Evolutionary conservation across 2,797 vertebrate genomes (phyloP), one percentile per base, ranked within the genome.

Genomic region (Epinephelus awoara): DNA sequence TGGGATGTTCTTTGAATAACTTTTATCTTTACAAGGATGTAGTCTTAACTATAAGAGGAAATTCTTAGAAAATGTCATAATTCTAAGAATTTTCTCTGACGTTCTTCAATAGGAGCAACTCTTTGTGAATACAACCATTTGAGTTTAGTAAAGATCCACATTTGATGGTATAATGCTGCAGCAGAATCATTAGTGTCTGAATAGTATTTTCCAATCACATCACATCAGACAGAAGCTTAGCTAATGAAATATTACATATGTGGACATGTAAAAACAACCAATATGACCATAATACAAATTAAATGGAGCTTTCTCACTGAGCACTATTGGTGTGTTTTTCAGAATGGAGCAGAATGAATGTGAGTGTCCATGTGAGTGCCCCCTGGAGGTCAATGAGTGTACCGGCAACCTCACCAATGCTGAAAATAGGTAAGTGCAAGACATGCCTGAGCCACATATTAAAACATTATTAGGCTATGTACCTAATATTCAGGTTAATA

Each of bases 261-360:
- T 52, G 17, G 2, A 40, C 23, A 21, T 65, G 25, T 68, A 7
- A 21, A 12, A 59, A 23, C 6, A 27, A 56, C 7, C 9, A 17
- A 25, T 42, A 14, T 29, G 27, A 29, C 27, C 27, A 29, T 29
- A 29, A 29, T 29, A 1, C 14, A 10, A 57, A 21, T 15, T 2
- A 49, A 1, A 66, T 34, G 19, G 4, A 68, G n/a, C 15, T 56
- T 50, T 68, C 4, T 77, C 15, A 19, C 38, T 62, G 9, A 74
- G 29, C 6, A 8, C 17, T 67, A 14, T 65, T 40, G 56, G 23
- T 61, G 5, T 77, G 12, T 85, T 73, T 75, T 86, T 72, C 88
- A 99, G 98, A 88, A 99, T 99, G 98, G 98, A 99, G 63, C 98
- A 99, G 92, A 99, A 99, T 13, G 98, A 99, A 75, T 99, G 98